Base-by-base conservation (phyloP, 2,888 invertebrate species). In the Aphidius colemani region DNA sequence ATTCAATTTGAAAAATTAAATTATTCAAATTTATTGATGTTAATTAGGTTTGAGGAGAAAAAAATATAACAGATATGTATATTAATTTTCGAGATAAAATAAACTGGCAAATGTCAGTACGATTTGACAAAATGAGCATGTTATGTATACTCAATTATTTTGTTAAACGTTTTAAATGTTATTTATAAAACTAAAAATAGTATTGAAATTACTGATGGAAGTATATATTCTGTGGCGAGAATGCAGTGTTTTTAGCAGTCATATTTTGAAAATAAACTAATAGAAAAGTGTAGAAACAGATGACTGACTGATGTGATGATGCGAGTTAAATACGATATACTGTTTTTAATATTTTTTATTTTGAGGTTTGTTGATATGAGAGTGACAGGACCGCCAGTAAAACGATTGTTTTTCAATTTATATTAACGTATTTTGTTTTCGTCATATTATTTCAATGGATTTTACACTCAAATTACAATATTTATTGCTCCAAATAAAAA, bases 331-430 rank as follows among this genome's bases (percentile, higher is more conserved):
- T 30, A 30, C 30, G 30, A 30, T 30, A 30, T 30, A 30, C 30
- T 30, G 30, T 30, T 30, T 30, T 13, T 18, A 2, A 18, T 18
- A 18, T 18, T 18, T 30, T 30, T 30, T 30, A 30, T 30, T 30
- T 30, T 30, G 30, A 30, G 30, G 30, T 30, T 30, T 7, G 56
- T 45, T 57, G 45, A 45, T 57, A 39, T 30, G 46, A 39, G 78
- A 79, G 80, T 80, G 80, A 82, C 80, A 80, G 79, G 74, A 73
- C 75, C 75, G 74, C 69, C 71, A 18, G 43, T 57, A 49, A 64
- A 66, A 67, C 76, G 79, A 82, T 80, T 81, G 80, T 80, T 81
- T 78, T 81, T 81, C 75, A 78, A 76, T 80, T 81, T 80, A 81
- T 74, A 71, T 78, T 79, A 73, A 72, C 75, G 72, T 75, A 78